Base-by-base conservation (phyloP, 2,888 invertebrate species). In the Malthinus seriepunctatus region DNA sequence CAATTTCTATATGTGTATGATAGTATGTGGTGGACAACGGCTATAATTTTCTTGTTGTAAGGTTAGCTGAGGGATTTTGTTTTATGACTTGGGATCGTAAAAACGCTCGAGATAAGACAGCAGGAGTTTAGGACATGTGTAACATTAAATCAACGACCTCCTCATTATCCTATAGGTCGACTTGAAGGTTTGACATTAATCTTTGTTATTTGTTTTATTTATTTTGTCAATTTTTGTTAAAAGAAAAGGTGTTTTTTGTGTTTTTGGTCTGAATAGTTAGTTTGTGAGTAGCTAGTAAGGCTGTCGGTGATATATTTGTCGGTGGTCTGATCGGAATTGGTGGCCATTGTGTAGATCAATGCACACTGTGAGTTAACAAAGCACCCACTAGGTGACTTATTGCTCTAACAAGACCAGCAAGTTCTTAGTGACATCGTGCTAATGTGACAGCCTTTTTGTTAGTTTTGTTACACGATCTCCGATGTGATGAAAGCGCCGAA, bases 301-400 rank as follows among this genome's bases (percentile, higher is more conserved):
- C 45, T 50, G 57, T 60, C 51, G 35, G 67, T 67, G 67, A 69
- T 67, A 63, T 67, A 69, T 66, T 60, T 63, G 68, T 60, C 66
- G 67, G 63, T 61, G 66, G 67, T 64, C 63, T 66, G 71, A 73
- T 71, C 69, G 69, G 68, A 71, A 72, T 71, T 70, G 71, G 71
- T 70, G 65, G 69, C 68, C 69, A 73, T 73, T 73, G 71, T 73
- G 23, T 23, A 69, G 70, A 71, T 71, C 72, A 73, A 69, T 73
- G 73, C 66, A 63, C 63, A 65, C 71, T 63, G 60, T 59, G 56
- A 59, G 66, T 67, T 67, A 23, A 71, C 69, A 67, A 69, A 65
- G 65, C 65, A 61, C 59, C 60, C 67, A 57, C 63, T 63, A 69
- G 68, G 71, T 73, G 72, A 73, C 72, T 71, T 73, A 73, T 73